Percentiles rank a stretch among this genome's conserved stretches.
These are phyloP conservation scores for Zosterops borbonicus DNA, from an alignment of 2,113 vertebrate genomes.

Conservation along the genomic window DNA sequence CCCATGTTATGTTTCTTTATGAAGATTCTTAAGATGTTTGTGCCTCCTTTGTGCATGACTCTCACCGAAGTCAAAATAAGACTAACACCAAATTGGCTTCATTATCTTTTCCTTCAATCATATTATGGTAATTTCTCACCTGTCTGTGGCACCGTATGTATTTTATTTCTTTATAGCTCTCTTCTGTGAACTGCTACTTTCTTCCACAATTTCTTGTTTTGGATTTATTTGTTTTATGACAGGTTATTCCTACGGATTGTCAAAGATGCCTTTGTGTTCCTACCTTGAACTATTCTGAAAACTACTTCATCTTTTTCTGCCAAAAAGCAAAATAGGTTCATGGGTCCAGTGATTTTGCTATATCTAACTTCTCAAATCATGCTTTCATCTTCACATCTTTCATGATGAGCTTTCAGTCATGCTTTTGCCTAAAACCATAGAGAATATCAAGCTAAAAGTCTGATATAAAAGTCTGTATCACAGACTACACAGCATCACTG, in stretches of 20 bases:
- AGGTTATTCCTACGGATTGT: not conserved
- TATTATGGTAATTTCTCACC: not conserved
- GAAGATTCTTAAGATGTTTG: not conserved
- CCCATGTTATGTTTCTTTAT: not conserved
- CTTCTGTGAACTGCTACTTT: not conserved
- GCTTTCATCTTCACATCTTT: not conserved
- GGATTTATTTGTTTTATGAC: not conserved
- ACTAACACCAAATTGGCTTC: not conserved
- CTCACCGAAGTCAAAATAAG: not conserved
- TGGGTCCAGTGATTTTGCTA: not conserved
- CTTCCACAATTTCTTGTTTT: not conserved
- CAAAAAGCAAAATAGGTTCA: not conserved
- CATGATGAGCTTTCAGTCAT: not conserved
- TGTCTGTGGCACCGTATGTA: rapidly evolving
- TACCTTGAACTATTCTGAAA: not conserved
- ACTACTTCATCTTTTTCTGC: not conserved
- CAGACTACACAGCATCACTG: not conserved
- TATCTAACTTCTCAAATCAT: not conserved
- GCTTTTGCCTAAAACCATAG: not conserved
- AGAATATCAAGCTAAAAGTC: not conserved
- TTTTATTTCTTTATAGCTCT: not conserved
- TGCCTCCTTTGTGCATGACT: not conserved
- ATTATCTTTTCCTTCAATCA: not conserved
- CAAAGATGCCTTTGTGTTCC: not conserved
- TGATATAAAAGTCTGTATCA: not conserved